Evolutionary conservation across 92 coral and sea anemone genomes (phyloP).

Genomic region (Palythoa grandis): DNA sequence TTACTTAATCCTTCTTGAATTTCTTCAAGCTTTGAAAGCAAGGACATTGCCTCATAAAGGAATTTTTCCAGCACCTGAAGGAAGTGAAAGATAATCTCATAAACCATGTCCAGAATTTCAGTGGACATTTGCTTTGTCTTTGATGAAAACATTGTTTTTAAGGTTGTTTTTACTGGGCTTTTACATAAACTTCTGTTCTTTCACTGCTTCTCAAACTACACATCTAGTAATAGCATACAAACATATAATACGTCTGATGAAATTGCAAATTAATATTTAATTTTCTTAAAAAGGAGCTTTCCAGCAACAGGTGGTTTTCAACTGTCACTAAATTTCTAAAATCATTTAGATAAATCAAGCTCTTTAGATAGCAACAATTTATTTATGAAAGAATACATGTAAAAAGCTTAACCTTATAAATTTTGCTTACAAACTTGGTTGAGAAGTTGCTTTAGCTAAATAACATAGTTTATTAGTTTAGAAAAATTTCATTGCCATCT

Average conservation of each 20-base stretch:
- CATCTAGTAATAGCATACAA: not conserved
- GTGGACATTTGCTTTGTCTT: constrained; percentile 14
- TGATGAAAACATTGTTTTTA: not conserved
- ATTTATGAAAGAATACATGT: not conserved
- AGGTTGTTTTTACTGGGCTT: not conserved
- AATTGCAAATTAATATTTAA: not conserved
- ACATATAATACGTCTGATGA: not conserved
- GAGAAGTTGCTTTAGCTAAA: not conserved
- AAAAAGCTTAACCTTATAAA: not conserved
- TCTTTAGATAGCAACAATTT: not conserved
- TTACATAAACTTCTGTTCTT: not conserved
- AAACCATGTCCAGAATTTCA: constrained; percentile 16
- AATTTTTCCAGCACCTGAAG: constrained; percentile 96
- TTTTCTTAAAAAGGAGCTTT: not conserved
- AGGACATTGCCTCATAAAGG: constrained; percentile 95
- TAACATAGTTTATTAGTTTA: not conserved
- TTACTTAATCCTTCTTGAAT: constrained; percentile 90
- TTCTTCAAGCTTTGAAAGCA: constrained; percentile 94
- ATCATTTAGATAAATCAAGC: not conserved
- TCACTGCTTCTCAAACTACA: constrained; percentile 2
- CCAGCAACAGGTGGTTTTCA: constrained; percentile 40
- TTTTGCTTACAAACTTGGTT: not conserved
- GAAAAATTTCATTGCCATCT: not conserved
- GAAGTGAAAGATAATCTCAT: constrained; percentile 30
- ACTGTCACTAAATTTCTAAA: not conserved